Percentiles rank a stretch among this genome's conserved stretches.
These are phyloP conservation scores for Leptodactylus fallax DNA, from an alignment of 2,797 vertebrate genomes.

Conservation along the genomic window DNA sequence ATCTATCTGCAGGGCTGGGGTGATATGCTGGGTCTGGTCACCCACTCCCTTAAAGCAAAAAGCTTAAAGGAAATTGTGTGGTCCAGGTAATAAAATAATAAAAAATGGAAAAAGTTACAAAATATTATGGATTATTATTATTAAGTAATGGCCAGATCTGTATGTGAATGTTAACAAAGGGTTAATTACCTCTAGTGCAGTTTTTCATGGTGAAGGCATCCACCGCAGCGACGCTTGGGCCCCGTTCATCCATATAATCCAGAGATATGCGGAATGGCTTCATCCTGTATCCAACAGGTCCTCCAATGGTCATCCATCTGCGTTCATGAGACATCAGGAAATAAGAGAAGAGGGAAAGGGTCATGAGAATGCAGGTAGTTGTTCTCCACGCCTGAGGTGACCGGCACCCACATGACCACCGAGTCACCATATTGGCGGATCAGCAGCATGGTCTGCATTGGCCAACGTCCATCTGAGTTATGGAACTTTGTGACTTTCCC, in stretches of 20 bases:
- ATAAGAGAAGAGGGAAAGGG: constrained; percentile 67
- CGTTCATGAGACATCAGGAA: constrained; percentile 53
- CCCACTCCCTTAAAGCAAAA: no score
- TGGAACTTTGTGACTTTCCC: background rate
- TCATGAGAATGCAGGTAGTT: constrained; percentile 66
- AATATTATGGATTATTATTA: background rate
- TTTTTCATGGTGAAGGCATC: constrained; percentile 81
- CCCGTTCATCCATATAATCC: constrained; percentile 74
- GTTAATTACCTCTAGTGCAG: constrained; percentile 72
- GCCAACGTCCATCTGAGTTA: background rate
- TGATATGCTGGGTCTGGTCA: no score
- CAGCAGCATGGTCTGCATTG: background rate
- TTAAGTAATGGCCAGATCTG: no score
- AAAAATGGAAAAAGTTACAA: background rate
- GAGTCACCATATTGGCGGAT: background rate
- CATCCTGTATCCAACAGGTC: constrained; percentile 74
- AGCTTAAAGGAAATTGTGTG: background rate
- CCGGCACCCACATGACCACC: background rate
- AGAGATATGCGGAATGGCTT: constrained; percentile 79
- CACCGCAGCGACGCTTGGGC: constrained; percentile 73
- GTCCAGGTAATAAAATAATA: background rate
- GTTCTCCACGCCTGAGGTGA: background rate
- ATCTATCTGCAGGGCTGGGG: no score
- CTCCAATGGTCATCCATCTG: constrained; percentile 79
- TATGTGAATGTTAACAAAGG: background rate